A percentile compares a stretch with the other conserved stretches of the same genome.
Evolutionary conservation across 2,888 invertebrate species (phyloP).

Genomic region (Allygus modestus): DNA sequence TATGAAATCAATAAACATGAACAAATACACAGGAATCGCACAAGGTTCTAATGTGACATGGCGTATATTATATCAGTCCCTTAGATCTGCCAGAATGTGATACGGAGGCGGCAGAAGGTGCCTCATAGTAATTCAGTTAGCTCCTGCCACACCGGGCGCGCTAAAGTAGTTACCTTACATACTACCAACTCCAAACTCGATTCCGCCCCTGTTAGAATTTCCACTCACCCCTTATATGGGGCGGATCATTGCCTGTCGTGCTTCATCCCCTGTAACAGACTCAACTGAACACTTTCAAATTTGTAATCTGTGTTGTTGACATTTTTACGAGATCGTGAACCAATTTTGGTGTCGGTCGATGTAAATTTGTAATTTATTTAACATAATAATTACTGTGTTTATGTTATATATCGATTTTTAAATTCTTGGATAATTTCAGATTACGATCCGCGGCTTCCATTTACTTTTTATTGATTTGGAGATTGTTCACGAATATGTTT

Average conservation of each 20-base stretch:
- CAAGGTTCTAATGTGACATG: too few species aligned
- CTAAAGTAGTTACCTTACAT: conserved; percentile 52
- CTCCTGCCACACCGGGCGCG: conserved; percentile 16
- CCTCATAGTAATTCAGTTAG: conserved; percentile 38
- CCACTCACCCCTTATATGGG: conserved; percentile 43
- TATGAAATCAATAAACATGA: too few species aligned
- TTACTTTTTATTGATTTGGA: too few species aligned
- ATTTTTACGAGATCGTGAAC: too few species aligned
- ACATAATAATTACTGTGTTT: too few species aligned
- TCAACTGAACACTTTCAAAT: background rate
- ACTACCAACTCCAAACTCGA: conserved; percentile 47
- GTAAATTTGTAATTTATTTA: too few species aligned
- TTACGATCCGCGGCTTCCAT: too few species aligned
- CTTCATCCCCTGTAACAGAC: background rate
- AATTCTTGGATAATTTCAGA: too few species aligned
- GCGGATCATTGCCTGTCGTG: conserved; percentile 40
- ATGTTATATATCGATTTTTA: too few species aligned
- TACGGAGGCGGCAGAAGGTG: conserved; percentile 39
- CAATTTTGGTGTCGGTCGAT: too few species aligned
- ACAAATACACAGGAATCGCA: too few species aligned
- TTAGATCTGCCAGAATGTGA: conserved; percentile 6
- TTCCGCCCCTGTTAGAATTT: conserved; percentile 47
- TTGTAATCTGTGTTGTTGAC: background rate
- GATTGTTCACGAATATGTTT: too few species aligned
- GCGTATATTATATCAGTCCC: background rate